Conservation (phyloP, 1,140 invertebrate species). For the Aradophagus sp. region DNA sequence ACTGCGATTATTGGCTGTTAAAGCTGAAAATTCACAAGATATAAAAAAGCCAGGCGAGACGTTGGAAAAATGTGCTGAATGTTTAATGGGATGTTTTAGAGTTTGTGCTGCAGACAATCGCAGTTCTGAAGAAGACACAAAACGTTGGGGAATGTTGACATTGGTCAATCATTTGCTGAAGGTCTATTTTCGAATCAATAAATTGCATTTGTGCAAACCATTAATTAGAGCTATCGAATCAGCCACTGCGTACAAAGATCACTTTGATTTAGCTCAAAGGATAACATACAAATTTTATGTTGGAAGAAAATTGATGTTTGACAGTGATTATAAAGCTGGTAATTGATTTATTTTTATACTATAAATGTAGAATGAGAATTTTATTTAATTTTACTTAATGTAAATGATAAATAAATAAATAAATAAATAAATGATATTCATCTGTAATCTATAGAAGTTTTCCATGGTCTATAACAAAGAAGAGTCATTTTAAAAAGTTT, state of each 20-base stretch:
- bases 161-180: slow-evolving; percentile 98
- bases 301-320: slow-evolving; percentile 97
- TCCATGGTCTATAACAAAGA: too few relatives aligned
- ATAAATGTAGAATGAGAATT: too few relatives aligned
- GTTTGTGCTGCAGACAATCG: slow-evolving; percentile 96
- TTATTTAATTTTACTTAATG: too few relatives aligned
- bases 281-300: slow-evolving; percentile 98
- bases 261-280: slow-evolving; percentile 89
- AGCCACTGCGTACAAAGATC: slow-evolving; percentile 87
- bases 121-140: slow-evolving; percentile 88
- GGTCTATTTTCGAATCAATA: slow-evolving; percentile 98
- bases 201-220: slow-evolving; percentile 96
- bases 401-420: too few relatives aligned
- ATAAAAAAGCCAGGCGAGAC: slow-evolving; percentile 81
- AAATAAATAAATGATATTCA: too few relatives aligned
- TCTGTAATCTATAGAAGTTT: too few relatives aligned
- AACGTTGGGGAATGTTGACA: slow-evolving; percentile 95
- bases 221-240: slow-evolving; percentile 97
- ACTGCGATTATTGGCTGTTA: slow-evolving; percentile 86
- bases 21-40: slow-evolving; percentile 80
- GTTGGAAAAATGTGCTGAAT: slow-evolving; percentile 95
- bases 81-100: slow-evolving; percentile 94
- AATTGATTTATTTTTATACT: slow-evolving; percentile 58
- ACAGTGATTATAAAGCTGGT: slow-evolving; percentile 93
- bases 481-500: too few relatives aligned